Evolutionary conservation across 2,888 invertebrate genomes (phyloP).

Genomic region (Euzophera pinguis): DNA sequence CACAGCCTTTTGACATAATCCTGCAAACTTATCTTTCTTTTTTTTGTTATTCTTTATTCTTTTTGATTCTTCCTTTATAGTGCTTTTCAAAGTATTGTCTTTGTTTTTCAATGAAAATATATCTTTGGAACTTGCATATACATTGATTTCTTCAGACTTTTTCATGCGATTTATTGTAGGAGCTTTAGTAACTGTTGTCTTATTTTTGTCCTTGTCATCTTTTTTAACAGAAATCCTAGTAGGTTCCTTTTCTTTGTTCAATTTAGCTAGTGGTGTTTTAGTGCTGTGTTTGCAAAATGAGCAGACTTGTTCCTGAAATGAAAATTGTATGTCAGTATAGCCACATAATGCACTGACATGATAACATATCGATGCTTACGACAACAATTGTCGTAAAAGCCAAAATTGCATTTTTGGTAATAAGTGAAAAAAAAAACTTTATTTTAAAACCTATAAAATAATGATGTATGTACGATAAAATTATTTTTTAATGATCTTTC

Average conservation of each 20-base stretch:
- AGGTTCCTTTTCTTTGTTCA: slow-evolving; percentile 25
- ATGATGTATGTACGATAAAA: no score
- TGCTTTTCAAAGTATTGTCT: slow-evolving; percentile 42
- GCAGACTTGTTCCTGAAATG: slow-evolving; percentile 56
- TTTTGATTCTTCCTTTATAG: slow-evolving; percentile 41
- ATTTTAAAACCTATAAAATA: no score
- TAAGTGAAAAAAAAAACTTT: no score
- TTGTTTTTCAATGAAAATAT: slow-evolving; percentile 59
- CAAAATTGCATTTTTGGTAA: no score
- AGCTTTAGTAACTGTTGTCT: slow-evolving; percentile 15
- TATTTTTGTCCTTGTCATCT: slow-evolving; percentile 3
- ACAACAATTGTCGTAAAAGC: no score
- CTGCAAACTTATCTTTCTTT: slow-evolving; percentile 70
- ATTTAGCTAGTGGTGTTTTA: slow-evolving; percentile 36
- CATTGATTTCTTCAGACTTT: slow-evolving; percentile 30
- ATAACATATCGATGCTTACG: no score
- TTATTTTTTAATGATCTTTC: no score
- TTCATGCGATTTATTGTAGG: slow-evolving; percentile 11
- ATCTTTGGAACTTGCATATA: slow-evolving; percentile 56
- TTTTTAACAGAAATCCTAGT: slow-evolving; percentile 3
- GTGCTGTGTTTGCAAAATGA: slow-evolving; percentile 50
- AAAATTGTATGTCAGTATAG: not conserved
- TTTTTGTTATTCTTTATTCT: slow-evolving; percentile 65
- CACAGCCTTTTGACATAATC: slow-evolving; percentile 63
- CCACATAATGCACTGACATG: no score